Conservation (phyloP, 2,888 invertebrate genomes). For the Lepidochrysops patricia region DNA sequence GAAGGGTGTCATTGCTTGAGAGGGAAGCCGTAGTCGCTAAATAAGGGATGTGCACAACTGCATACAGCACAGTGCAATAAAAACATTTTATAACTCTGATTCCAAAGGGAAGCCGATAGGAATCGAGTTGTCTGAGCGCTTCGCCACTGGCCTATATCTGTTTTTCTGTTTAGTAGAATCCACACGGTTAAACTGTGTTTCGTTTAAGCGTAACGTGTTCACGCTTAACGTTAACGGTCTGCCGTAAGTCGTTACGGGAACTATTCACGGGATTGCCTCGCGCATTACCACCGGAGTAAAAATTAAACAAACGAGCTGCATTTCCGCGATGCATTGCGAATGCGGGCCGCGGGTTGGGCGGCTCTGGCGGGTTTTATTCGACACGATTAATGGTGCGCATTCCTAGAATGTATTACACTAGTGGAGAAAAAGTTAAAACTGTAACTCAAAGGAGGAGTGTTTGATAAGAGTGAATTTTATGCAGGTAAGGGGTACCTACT, state of each 20-base stretch:
- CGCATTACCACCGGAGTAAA: neutral
- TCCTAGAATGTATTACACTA: neutral
- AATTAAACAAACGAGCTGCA: neutral
- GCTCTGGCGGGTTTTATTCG: neutral
- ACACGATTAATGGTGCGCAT: neutral
- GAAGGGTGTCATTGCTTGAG: too few relatives aligned
- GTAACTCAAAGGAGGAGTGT: too few relatives aligned
- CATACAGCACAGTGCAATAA: too few relatives aligned
- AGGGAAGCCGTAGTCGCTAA: too few relatives aligned
- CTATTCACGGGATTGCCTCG: neutral
- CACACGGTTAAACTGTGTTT: neutral
- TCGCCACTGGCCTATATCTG: too few relatives aligned
- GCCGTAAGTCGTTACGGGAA: neutral
- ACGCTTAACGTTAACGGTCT: neutral
- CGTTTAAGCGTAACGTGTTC: neutral
- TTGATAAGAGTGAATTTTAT: too few relatives aligned
- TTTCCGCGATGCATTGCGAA: neutral
- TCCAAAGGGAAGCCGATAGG: too few relatives aligned
- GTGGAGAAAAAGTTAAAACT: neutral
- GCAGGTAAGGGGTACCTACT: too few relatives aligned
- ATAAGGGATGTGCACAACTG: too few relatives aligned
- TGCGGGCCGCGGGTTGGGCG: neutral
- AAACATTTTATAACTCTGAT: too few relatives aligned
- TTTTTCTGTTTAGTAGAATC: neutral
- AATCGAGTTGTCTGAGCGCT: too few relatives aligned